Evolutionary conservation across 2,797 vertebrate genomes (phyloP), one percentile per base, ranked within the genome.

Genomic region (Sebastes elongatus): DNA sequence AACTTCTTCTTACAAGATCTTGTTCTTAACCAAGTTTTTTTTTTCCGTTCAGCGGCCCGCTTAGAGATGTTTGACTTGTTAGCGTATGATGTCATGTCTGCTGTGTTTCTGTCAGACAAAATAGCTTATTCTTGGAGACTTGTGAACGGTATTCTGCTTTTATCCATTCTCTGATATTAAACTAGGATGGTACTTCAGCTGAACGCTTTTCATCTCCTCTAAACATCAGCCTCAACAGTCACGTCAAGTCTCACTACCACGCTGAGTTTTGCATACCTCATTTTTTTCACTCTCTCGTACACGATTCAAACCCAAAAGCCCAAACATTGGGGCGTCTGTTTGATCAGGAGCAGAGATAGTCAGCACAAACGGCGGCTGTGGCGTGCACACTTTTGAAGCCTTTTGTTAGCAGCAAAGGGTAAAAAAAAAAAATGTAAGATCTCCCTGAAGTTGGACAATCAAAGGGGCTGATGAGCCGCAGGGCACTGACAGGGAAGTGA

Each of bases 371-470:
- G 52, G 32, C 5, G 18, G 53, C 73, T 32, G 63, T 71, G 70
- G 22, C 13, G 2, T 42, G 30, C 1, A 6, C 79, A 33, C 33
- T 71, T 86, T 84, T 85, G 72, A 85, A 84, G 87, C 46, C 80
- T 74, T 76, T 76, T 77, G 62, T 70, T 70, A 32, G 61, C 64
- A 61, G 79, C 8, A 16, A 62, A 76, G 62, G 68, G n/a, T 42
- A 42, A 69, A 78, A 84, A 86, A 62, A 69, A 78, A 84, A 86
- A 63, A 33, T 3, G 22, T 80, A 78, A 84, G 61, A 84, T 90
- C 78, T 90, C 46, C 71, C 79, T 53, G 53, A 87, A 90, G 87
- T 91, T 69, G 80, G 79, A 87, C 82, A 86, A 85, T 89, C 87
- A 85, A 88, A 91, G 68, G 33, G 46, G 57, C 77, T 56, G 61